These are phyloP conservation scores for Syndactyla subalaris DNA, from an alignment of 2,797 vertebrate genomes.

Conservation along the genomic window DNA sequence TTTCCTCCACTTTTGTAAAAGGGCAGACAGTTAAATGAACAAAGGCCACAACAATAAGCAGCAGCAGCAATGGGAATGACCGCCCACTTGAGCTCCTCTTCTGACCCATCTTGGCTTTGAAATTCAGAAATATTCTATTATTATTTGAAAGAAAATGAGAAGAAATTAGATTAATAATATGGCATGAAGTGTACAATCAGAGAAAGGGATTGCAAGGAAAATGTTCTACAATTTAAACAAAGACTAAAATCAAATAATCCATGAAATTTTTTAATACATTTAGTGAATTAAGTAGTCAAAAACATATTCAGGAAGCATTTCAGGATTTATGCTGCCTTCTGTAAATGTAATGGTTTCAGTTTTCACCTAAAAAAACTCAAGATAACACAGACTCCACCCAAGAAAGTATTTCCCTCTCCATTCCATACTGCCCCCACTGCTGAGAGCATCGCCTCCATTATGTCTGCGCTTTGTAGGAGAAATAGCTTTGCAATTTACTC, in stretches of 20 bases:
- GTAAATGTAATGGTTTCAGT: not conserved
- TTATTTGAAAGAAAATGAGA: not conserved
- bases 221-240: not conserved
- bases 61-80: conserved; percentile 69
- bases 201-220: not conserved
- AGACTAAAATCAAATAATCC: not conserved
- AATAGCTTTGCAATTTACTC: not conserved
- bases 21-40: conserved; percentile 88
- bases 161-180: not conserved
- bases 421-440: not conserved
- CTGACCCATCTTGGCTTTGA: conserved; percentile 80
- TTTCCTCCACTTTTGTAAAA: conserved; percentile 96
- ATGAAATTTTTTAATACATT: not conserved
- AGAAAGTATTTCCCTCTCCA: not conserved
- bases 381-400: not conserved
- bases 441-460: not conserved
- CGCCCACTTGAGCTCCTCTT: conserved; percentile 66
- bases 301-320: not conserved
- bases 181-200: not conserved
- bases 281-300: not conserved
- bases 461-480: accelerated
- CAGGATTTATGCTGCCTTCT: not conserved
- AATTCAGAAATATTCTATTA: not conserved
- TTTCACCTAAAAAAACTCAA: not conserved
- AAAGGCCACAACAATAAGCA: conserved; percentile 77